Percentiles rank a stretch among this genome's conserved stretches.
Evolutionary conservation across 2,888 invertebrate genomes (phyloP).

Genomic region (Conus canariensis): DNA sequence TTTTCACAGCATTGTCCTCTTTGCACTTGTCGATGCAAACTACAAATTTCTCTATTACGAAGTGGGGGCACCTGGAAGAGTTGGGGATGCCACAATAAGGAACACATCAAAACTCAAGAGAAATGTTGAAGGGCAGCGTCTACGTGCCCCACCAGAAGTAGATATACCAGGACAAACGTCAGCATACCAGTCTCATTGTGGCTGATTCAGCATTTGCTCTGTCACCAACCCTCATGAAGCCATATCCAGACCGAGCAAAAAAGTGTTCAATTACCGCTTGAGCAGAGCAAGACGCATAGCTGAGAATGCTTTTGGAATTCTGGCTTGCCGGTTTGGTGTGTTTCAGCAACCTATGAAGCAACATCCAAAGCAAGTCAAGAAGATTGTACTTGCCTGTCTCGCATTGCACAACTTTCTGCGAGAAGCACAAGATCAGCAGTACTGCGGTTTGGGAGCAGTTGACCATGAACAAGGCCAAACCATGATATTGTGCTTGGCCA

Average conservation of each 20-base stretch:
- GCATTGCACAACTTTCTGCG: background rate
- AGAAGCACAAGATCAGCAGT: background rate
- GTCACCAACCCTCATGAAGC: background rate
- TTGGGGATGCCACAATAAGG: background rate
- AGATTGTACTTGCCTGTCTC: background rate
- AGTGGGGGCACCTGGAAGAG: conserved; percentile 8
- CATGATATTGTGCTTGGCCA: background rate
- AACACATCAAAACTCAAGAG: background rate
- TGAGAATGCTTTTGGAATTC: conserved; percentile 26
- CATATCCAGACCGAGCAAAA: background rate
- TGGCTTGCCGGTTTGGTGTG: conserved; percentile 1
- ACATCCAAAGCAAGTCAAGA: background rate
- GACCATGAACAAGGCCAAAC: conserved; percentile 9
- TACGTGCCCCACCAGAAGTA: background rate
- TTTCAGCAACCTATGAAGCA: background rate
- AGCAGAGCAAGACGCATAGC: background rate
- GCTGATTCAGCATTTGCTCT: conserved; percentile 26
- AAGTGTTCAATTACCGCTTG: conserved; percentile 25
- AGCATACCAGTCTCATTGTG: conserved; percentile 6
- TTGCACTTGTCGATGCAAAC: conserved; percentile 27
- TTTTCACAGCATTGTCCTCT: conserved; percentile 19
- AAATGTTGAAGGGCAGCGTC: background rate
- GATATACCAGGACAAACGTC: background rate
- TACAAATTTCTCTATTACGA: conserved; percentile 21
- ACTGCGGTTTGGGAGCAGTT: conserved; percentile 10